Base-by-base conservation (phyloP, 35 echinoderm and acorn worm genomes). In the Anneissia japonica region DNA sequence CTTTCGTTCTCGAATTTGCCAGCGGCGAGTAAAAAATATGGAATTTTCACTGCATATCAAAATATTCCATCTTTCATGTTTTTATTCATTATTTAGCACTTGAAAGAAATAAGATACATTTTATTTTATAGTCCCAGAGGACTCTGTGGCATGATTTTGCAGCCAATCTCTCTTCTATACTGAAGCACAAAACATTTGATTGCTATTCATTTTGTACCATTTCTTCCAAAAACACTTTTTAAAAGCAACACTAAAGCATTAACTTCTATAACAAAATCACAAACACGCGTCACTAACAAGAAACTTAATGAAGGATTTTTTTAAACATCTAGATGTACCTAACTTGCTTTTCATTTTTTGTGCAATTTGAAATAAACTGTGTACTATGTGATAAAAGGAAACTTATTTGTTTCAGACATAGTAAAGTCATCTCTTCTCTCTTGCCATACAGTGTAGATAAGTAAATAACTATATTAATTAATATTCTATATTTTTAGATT, bases 401-500 rank as follows among this genome's bases (percentile, higher is more conserved):
- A 16, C 51, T n/a, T 23, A 64, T 64, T 19, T 23, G 51, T 43
- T 43, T 43, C 40, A 14, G 40, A 43, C 40, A 43, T 14, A 43
- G 40, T 43, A 43, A 43, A 43, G 14, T 43, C 51, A 64, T 64
- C 21, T 64, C 51, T 16, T 64, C 40, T 43, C 4, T n/a, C 4
- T 43, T 43, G 40, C 40, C 4, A 64, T 64, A 64, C 9, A 23
- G 51, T 64, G 51, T 64, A 16, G n/a, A n/a, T n/a, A n/a, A n/a
- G 51, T 64, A 64, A 64, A 64, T 64, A 64, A 64, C 51, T 64
- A 64, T 64, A 64, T 64, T 64, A 64, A 64, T 64, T 64, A 6
- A 64, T 64, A 64, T 64, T 64, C 51, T 64, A 64, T 64, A 64
- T 64, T 64, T 64, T 64, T 64, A 64, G 51, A 64, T 64, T 64